Evolutionary conservation across 2,888 invertebrate genomes (phyloP).

Genomic region (Pachymerium ferrugineum): DNA sequence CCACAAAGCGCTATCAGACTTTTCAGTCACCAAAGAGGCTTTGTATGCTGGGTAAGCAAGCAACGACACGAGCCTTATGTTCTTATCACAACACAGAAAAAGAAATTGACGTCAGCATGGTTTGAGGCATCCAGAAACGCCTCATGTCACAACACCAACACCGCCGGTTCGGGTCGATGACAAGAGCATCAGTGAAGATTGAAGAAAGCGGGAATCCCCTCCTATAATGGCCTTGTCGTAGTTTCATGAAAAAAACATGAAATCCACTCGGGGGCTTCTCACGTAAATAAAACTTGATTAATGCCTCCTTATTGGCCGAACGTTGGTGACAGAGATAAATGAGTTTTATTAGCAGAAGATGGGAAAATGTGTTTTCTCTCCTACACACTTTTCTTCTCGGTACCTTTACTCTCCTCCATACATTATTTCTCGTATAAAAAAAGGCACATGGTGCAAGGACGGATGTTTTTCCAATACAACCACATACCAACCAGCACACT

Average conservation of each 20-base stretch:
- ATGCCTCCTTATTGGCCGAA: slow-evolving; percentile 5
- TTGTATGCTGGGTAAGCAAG: slow-evolving; percentile 30
- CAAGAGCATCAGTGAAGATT: slow-evolving; percentile 20
- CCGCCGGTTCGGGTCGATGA: neutral
- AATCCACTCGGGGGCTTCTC: neutral
- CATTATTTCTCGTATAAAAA: slow-evolving; percentile 9
- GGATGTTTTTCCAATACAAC: slow-evolving; percentile 33
- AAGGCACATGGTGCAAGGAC: neutral
- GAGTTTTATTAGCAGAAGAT: slow-evolving; percentile 18
- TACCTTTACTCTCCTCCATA: slow-evolving; percentile 9
- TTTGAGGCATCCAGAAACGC: neutral
- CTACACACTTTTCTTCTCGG: neutral
- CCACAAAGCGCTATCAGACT: slow-evolving; percentile 3
- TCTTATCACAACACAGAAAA: slow-evolving; percentile 24
- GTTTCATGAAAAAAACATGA: slow-evolving; percentile 30
- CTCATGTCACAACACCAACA: neutral
- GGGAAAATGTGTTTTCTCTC: slow-evolving; percentile 1
- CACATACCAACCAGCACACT: slow-evolving; percentile 23
- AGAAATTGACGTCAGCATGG: neutral
- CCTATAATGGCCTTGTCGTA: slow-evolving; percentile 16
- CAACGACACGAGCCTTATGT: slow-evolving; percentile 19
- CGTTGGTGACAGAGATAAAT: slow-evolving; percentile 27
- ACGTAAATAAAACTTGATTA: slow-evolving; percentile 17
- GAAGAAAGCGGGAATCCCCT: slow-evolving; percentile 17
- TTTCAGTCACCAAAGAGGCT: slow-evolving; percentile 25